These are phyloP conservation scores for Burhinus bistriatus DNA, from an alignment of 2,113 vertebrate species.

Conservation along the genomic window DNA sequence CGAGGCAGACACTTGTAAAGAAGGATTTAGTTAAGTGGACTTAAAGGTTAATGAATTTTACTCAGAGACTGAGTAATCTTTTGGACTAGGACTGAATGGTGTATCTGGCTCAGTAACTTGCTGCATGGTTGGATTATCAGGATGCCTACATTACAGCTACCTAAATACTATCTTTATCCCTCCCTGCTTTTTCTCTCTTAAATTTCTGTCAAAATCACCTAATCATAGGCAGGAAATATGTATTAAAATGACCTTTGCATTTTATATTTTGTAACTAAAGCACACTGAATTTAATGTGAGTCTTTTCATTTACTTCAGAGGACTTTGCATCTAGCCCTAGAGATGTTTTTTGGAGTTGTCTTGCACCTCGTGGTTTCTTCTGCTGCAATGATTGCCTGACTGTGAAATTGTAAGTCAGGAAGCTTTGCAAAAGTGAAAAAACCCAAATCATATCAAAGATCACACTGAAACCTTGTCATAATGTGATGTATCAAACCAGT, in stretches of 20 bases:
- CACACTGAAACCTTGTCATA: background rate
- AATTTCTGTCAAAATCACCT: background rate
- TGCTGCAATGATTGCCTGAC: background rate
- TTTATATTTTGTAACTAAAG: background rate
- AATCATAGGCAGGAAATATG: background rate
- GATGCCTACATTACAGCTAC: background rate
- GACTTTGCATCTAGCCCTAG: background rate
- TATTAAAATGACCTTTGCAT: background rate
- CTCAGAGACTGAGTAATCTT: slow-evolving; percentile 40
- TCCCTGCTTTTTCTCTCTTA: background rate
- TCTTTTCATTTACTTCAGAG: background rate
- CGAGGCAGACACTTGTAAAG: slow-evolving; percentile 39
- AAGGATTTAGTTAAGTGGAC: slow-evolving; percentile 61
- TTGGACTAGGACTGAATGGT: slow-evolving; percentile 16
- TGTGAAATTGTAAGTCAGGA: background rate
- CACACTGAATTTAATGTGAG: background rate
- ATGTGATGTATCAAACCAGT: background rate
- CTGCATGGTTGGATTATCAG: background rate
- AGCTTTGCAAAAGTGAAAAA: background rate
- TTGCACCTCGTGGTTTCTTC: background rate
- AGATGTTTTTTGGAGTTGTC: background rate
- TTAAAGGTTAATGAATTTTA: slow-evolving; percentile 71
- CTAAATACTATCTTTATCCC: background rate
- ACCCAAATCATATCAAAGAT: background rate
- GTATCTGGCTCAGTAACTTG: background rate